Conservation (phyloP, 1,140 invertebrate species). For the Coelopa frigida region DNA sequence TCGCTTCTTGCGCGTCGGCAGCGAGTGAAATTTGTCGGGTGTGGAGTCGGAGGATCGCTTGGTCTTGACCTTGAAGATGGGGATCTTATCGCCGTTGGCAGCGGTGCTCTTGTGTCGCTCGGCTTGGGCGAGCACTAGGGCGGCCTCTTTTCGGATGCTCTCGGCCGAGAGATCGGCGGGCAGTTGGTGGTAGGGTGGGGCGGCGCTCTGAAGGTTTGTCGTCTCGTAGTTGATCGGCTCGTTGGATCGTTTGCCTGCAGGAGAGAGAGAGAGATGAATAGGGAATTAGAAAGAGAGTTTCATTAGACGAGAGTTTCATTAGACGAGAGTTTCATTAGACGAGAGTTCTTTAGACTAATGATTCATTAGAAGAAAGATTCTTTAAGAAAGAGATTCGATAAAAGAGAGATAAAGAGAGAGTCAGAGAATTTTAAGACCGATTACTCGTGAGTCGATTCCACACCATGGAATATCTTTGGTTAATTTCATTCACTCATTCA, state of each 20-base stretch:
- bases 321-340: no score
- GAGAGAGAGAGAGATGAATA: not conserved
- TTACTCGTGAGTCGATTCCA: no score
- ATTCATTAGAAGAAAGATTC: no score
- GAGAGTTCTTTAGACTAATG: no score
- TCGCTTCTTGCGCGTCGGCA: constrained; percentile 37
- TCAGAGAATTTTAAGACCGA: no score
- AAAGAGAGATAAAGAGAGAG: no score
- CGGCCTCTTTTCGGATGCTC: constrained; percentile 41
- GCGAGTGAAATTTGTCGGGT: constrained; percentile 32
- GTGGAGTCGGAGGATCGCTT: constrained; percentile 27
- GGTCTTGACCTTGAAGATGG: constrained; percentile 28
- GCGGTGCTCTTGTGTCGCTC: constrained; percentile 41
- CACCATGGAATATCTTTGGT: no score
- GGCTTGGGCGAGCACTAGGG: constrained; percentile 38
- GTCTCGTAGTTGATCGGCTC: constrained; percentile 35
- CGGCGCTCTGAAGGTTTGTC: constrained; percentile 20
- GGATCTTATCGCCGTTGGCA: constrained; percentile 38
- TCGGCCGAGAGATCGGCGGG: constrained; percentile 38
- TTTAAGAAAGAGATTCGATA: no score
- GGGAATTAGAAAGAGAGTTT: no score
- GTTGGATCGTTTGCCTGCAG: constrained; percentile 33
- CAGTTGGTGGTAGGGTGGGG: constrained; percentile 31
- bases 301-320: no score
- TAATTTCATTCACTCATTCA: no score